Evolutionary conservation across 1,140 invertebrate genomes (phyloP), one percentile per base, ranked within the genome.

Genomic region (Thalassaphorura encarpata): DNA sequence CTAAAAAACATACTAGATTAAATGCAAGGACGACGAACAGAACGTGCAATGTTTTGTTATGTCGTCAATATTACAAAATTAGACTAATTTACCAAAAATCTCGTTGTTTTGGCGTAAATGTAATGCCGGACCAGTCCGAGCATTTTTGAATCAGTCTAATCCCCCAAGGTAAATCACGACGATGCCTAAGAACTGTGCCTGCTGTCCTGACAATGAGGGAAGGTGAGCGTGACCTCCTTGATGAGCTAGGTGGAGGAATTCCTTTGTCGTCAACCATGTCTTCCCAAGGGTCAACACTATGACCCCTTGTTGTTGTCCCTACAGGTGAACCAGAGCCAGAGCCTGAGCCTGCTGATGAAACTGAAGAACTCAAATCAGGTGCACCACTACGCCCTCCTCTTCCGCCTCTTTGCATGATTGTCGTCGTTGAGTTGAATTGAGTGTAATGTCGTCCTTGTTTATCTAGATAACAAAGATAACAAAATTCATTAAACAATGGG

Each of bases 101-200:
- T 39, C 63, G 47, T 13, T 55, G 54, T 52, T 18, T 46, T 15
- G 41, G 26, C 5, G 45, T n/a, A 18, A 36, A 6, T 16, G 43
- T 36, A 21, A 40, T 26, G 41, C 15, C 54, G 18, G 57, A 62
- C 51, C 60, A 60, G 41, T 65, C 63, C 29, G 63, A 60, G 23
- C 49, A 21, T 54, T 62, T 65, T 18, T 60, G 63, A 50, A 65
- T 65, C 0, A 62, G 42, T 41, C 63, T 39, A 27, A 65, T 65
- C 16, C 63, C 63, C 63, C 63, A 65, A 11, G 63, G 60, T 39
- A 65, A 51, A 31, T 65, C 63, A 28, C 63, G 26, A 26, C 57
- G 28, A 41, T 60, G 60, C 6, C 63, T 45, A 23, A 52, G 29
- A 23, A 65, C 36, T 27, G 51, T 58, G 8, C 60, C 60, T 1